Percentiles rank a stretch among this genome's conserved stretches.
phyloP scores from a whole-genome alignment of 2,113 vertebrate species.

The Nothocercus julius region DNA sequence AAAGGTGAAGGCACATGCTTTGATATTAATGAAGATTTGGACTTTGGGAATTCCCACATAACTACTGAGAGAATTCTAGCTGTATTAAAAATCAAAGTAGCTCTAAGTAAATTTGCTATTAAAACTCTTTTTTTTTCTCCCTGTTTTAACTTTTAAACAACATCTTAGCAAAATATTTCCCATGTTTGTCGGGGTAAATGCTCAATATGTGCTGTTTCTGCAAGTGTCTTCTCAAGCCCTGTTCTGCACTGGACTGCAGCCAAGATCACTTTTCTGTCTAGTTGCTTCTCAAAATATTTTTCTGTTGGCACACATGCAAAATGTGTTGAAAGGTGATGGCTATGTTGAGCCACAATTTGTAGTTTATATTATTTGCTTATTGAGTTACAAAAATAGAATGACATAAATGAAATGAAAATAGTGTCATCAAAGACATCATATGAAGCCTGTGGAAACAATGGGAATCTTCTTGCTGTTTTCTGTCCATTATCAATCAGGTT shows the following conservation, averaged over 20 bases:
- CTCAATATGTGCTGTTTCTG: background rate
- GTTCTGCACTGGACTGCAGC: background rate
- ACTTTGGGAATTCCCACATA: background rate
- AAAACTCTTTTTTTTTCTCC: background rate
- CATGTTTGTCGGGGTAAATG: background rate
- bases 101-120: background rate
- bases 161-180: background rate
- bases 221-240: background rate
- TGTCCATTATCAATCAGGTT: background rate
- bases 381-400: background rate
- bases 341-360: background rate
- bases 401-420: background rate
- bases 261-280: background rate
- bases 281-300: background rate
- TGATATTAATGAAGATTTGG: background rate
- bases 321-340: accelerated
- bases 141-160: background rate
- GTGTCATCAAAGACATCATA: background rate
- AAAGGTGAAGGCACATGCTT: background rate
- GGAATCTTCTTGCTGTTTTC: background rate
- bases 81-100: background rate
- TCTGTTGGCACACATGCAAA: background rate
- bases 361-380: background rate
- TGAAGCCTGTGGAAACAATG: accelerated
- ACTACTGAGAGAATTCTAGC: background rate